A percentile compares a stretch with the other conserved stretches of the same genome.
Evolutionary conservation across 2,888 invertebrate genomes (phyloP).

Genomic region (Rhaphigaster nebulosa): DNA sequence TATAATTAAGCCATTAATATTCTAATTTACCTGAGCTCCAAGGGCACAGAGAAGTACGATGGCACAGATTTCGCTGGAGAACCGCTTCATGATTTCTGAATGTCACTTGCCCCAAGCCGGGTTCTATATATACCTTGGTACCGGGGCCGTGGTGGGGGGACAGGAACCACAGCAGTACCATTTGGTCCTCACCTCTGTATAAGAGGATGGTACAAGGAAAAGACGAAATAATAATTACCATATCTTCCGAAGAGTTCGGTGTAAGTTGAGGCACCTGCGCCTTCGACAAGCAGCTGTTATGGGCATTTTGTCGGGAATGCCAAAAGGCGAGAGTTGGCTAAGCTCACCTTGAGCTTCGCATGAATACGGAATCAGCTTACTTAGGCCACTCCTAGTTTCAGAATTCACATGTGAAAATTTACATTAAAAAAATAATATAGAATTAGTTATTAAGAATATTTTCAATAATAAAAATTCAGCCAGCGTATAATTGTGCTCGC

Average conservation of each 20-base stretch:
- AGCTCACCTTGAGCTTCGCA: neutral
- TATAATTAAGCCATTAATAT: too few relatives aligned
- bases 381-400: neutral
- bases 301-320: neutral
- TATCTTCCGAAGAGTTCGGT: neutral
- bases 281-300: neutral
- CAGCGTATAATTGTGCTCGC: too few relatives aligned
- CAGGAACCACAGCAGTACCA: neutral
- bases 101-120: conserved; percentile 15
- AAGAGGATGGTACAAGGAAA: neutral
- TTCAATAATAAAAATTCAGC: too few relatives aligned
- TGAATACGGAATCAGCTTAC: neutral
- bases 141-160: neutral
- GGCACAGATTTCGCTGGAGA: too few relatives aligned
- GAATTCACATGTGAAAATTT: neutral
- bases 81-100: conserved; percentile 2
- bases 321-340: neutral
- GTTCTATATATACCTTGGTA: conserved; percentile 28
- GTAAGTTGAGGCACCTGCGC: neutral
- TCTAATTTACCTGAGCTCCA: neutral
- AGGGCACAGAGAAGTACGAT: neutral
- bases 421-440: neutral
- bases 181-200: neutral
- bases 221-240: neutral
- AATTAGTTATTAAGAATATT: too few relatives aligned